Percentiles rank a stretch among this genome's conserved stretches.
phyloP scores from a whole-genome alignment of 2,113 vertebrate genomes.

The Danionella cerebrum region DNA sequence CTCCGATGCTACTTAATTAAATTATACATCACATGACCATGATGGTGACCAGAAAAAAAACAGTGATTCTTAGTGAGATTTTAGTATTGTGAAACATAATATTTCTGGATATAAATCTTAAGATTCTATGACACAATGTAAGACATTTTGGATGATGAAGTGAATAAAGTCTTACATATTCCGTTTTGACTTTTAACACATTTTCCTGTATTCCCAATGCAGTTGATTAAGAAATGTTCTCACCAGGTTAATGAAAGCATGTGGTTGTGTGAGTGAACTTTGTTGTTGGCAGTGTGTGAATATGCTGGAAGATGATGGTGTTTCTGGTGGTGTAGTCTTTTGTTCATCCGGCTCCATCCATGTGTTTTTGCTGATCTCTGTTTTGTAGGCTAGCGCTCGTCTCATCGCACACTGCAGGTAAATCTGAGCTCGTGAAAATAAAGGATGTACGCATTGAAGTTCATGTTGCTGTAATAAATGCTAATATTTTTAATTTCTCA shows the following conservation, averaged over 20 bases:
- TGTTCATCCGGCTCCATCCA: slow-evolving; percentile 21
- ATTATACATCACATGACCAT: no score
- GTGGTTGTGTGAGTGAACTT: neutral
- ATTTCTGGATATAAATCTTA: no score
- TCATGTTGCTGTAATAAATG: slow-evolving; percentile 74
- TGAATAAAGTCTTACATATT: no score
- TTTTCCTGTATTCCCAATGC: neutral
- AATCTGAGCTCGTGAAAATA: slow-evolving; percentile 55
- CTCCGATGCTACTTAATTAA: no score
- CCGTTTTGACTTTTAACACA: neutral
- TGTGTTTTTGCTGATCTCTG: slow-evolving; percentile 34
- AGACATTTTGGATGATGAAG: no score
- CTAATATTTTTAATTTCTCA: slow-evolving; percentile 76
- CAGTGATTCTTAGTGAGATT: no score
- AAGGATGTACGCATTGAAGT: slow-evolving; percentile 61
- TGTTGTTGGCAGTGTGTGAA: slow-evolving; percentile 15
- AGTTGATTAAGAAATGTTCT: neutral
- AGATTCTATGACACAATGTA: no score
- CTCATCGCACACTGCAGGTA: slow-evolving; percentile 51
- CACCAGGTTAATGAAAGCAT: neutral
- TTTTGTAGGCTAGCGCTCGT: slow-evolving; percentile 44
- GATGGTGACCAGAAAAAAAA: no score
- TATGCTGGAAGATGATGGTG: slow-evolving; percentile 24
- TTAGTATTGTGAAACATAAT: no score
- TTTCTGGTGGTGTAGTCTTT: slow-evolving; percentile 11